Conservation (phyloP, 2,888 invertebrate species). For the Myopa testacea region DNA sequence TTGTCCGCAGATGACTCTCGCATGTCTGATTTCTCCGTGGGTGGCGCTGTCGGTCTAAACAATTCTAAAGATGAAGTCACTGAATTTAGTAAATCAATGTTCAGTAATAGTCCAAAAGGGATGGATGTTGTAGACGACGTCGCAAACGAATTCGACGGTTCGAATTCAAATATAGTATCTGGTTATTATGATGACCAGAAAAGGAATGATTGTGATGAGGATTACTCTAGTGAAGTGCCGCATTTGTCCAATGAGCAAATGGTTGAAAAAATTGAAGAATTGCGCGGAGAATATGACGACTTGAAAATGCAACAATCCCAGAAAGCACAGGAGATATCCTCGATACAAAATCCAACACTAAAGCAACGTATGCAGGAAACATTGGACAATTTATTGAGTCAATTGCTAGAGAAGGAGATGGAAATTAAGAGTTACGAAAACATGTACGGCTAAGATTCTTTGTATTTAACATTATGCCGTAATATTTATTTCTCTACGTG, state of each 20-base stretch:
- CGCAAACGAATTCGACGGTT: conserved; percentile 55
- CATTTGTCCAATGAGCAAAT: conserved; percentile 70
- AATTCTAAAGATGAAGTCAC: conserved; percentile 57
- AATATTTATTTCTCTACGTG: conserved; percentile 1
- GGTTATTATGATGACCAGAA: conserved; percentile 63
- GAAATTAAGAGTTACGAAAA: conserved; percentile 70
- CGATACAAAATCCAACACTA: conserved; percentile 86
- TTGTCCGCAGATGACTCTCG: conserved; percentile 81
- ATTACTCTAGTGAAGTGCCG: conserved; percentile 60
- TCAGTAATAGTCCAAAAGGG: conserved; percentile 54
- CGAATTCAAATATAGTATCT: conserved; percentile 62
- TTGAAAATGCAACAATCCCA: conserved; percentile 79
- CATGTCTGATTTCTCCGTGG: conserved; percentile 77
- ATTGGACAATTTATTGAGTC: conserved; percentile 81
- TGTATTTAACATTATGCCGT: not conserved
- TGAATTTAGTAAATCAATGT: conserved; percentile 66
- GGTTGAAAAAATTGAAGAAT: conserved; percentile 75
- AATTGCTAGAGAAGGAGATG: conserved; percentile 83
- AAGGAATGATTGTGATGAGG: conserved; percentile 61
- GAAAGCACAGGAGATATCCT: conserved; percentile 85
- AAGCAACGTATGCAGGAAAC: conserved; percentile 86
- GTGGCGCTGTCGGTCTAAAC: conserved; percentile 59
- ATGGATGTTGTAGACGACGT: conserved; percentile 47
- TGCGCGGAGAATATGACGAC: conserved; percentile 81
- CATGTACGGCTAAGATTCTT: conserved; percentile 51